Evolutionary conservation across 2,888 invertebrate genomes (phyloP).

Genomic region (Palloptera scutellata): DNA sequence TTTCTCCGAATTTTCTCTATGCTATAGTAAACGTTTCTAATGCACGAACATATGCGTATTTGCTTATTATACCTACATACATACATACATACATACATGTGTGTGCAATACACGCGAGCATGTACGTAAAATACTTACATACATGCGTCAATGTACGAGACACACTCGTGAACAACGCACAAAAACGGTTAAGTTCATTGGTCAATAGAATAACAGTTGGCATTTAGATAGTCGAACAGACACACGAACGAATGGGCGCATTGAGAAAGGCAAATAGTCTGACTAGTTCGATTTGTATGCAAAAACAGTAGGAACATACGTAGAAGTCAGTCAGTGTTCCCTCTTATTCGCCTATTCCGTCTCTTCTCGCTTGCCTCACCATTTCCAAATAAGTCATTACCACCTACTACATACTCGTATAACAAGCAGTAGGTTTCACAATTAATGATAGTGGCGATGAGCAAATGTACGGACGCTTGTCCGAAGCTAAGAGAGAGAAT

Average conservation of each 20-base stretch:
- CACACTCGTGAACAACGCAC: not conserved
- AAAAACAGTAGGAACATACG: too few relatives aligned
- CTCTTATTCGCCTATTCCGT: too few relatives aligned
- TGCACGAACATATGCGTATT: not conserved
- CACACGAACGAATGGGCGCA: too few relatives aligned
- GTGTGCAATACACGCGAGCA: not conserved
- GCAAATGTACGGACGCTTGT: slow-evolving; percentile 47
- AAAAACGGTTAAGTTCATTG: slow-evolving; percentile 45
- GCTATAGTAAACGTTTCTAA: too few relatives aligned
- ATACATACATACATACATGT: not conserved
- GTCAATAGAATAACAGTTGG: slow-evolving; percentile 36
- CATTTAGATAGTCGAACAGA: not conserved
- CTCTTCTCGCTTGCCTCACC: too few relatives aligned
- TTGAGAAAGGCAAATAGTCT: too few relatives aligned
- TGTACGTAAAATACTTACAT: not conserved
- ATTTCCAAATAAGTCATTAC: too few relatives aligned
- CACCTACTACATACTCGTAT: too few relatives aligned
- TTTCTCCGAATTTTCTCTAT: too few relatives aligned
- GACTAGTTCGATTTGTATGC: too few relatives aligned
- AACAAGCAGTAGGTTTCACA: too few relatives aligned
- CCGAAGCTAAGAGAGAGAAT: not conserved
- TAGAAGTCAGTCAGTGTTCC: too few relatives aligned
- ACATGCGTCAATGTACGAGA: not conserved
- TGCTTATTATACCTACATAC: not conserved
- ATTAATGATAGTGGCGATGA: slow-evolving; percentile 30